Base-by-base conservation (phyloP, 2,888 invertebrate genomes). In the Acanthosepion lycidas region DNA sequence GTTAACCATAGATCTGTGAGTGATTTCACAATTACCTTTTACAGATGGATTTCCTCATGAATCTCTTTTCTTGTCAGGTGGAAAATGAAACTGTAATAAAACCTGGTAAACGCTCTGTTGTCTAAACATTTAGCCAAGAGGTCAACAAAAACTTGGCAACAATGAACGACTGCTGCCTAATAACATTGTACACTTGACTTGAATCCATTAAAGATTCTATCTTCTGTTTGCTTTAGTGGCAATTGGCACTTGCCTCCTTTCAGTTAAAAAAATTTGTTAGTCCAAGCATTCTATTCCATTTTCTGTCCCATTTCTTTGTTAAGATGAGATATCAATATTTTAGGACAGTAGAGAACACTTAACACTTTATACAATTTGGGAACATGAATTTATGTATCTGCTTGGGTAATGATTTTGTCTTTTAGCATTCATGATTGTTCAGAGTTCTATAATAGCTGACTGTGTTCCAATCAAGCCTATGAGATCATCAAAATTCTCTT, bases 161-260 rank as follows among this genome's bases (percentile, higher is more conserved):
- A 78, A 78, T 78, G 15, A 78, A 78, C 33, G 15, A 78, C n/a
- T 78, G n/a, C 78, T 33, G 18, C 15, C 78, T 33, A n/a, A 78
- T n/a, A n/a, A 78, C 78, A 18, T 78, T 78, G 78, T 33, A 78
- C n/a, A n/a, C 78, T 78, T 78, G 78, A 78, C n/a, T 78, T 78
- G 78, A 78, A 33, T 78, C 78, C 78, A 78, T 78, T 78, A 78
- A 78, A 78, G 78, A 78, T 78, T 78, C 78, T 78, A 78, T 78
- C 78, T 78, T 78, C 78, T n/a, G 78, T 78, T 78, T 78, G 78
- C 33, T 18, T 33, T 78, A 15, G 78, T 33, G 18, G 78, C 78
- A 78, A 78, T 78, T 78, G n/a, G n/a, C 78, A n/a, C 78, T 78
- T 78, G 15, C n/a, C n/a, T 78, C n/a, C 15, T 33, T 78, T n/a